These are phyloP conservation scores for Engraulis encrasicolus DNA, from an alignment of 2,113 vertebrate genomes.

Conservation along the genomic window DNA sequence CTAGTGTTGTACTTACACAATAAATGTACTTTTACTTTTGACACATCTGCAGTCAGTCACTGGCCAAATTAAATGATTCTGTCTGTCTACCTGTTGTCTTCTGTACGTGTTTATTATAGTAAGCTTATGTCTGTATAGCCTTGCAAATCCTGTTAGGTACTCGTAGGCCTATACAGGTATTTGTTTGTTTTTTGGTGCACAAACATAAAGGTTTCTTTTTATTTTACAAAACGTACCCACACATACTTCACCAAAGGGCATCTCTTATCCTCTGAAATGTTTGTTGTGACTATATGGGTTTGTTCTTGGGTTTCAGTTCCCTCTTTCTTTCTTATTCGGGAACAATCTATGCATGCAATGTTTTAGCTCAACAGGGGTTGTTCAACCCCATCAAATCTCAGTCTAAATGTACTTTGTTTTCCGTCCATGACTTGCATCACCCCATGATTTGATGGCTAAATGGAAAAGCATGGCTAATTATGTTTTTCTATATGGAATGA, in stretches of 20 bases:
- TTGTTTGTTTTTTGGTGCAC: no score
- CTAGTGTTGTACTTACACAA: no score
- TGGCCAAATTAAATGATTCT: no score
- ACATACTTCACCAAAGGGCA: neutral
- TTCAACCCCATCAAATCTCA: neutral
- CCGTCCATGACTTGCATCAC: neutral
- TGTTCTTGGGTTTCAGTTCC: neutral
- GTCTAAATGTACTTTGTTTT: neutral
- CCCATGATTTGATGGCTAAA: neutral
- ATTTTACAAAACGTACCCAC: no score
- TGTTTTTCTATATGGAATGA: neutral
- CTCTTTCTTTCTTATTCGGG: neutral
- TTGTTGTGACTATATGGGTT: neutral
- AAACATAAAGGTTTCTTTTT: no score
- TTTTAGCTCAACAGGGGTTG: neutral
- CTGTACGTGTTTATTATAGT: no score
- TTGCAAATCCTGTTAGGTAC: no score
- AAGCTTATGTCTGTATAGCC: no score
- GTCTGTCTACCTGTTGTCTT: no score
- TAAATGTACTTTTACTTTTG: no score
- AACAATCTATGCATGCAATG: neutral
- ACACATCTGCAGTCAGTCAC: no score
- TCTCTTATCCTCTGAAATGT: neutral
- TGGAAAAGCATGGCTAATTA: neutral
- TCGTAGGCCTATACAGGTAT: no score